These are phyloP conservation scores for Gastrophysa polygoni DNA, from an alignment of 2,888 invertebrate species.

Conservation along the genomic window DNA sequence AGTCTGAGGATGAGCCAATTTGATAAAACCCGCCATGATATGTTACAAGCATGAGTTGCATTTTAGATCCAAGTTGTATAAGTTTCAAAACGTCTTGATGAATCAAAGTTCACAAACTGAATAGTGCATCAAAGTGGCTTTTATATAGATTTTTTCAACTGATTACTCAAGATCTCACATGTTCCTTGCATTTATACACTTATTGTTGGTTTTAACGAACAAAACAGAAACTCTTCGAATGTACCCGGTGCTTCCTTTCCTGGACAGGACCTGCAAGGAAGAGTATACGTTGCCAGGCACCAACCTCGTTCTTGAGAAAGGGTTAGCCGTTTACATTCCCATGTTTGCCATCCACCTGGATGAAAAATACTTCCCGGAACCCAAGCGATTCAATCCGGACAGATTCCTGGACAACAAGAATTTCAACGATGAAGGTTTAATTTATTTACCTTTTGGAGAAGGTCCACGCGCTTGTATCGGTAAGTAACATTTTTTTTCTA, in stretches of 20 bases:
- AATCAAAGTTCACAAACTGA: no score
- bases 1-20: no score
- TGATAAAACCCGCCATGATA: no score
- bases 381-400: slow-evolving; percentile 42
- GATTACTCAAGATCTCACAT: no score
- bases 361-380: slow-evolving; percentile 25
- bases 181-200: no score
- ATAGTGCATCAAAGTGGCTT: no score
- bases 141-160: no score
- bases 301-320: slow-evolving; percentile 43
- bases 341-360: slow-evolving; percentile 21
- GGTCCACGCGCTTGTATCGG: slow-evolving; percentile 49
- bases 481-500: no score
- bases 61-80: no score
- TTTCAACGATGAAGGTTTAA: slow-evolving; percentile 31
- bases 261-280: slow-evolving; percentile 36
- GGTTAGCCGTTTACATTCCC: slow-evolving; percentile 17
- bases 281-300: slow-evolving; percentile 46
- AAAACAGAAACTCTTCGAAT: slow-evolving; percentile 26
- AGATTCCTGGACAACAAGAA: slow-evolving; percentile 40
- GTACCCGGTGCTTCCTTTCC: slow-evolving; percentile 24
- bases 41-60: no score
- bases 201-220: no score
- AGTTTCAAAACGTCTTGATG: no score
- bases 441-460: slow-evolving; percentile 46